Evolutionary conservation across 2,113 vertebrate species (phyloP).

Genomic region (Spea bombifrons): DNA sequence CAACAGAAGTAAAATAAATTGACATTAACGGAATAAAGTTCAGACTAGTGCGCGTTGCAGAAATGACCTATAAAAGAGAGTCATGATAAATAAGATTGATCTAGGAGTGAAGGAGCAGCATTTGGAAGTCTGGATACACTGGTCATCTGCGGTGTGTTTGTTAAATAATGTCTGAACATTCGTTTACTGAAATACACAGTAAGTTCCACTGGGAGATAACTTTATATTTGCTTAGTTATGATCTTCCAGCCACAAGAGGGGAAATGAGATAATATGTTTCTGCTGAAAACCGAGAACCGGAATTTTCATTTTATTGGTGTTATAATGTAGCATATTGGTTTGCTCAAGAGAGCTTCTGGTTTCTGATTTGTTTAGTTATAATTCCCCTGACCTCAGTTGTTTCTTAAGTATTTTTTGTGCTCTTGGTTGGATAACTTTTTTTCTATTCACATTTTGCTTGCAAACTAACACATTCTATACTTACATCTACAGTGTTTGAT

Average conservation of each 20-base stretch:
- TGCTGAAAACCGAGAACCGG: background rate
- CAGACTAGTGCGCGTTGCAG: slow-evolving; percentile 31
- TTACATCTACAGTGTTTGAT: too few species aligned
- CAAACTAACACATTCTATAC: too few species aligned
- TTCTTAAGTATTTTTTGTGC: slow-evolving; percentile 11
- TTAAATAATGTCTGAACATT: slow-evolving; percentile 35
- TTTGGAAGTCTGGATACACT: background rate
- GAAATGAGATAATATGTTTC: slow-evolving; percentile 15
- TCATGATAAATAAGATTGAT: slow-evolving; percentile 27
- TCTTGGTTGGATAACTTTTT: background rate
- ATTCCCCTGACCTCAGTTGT: background rate
- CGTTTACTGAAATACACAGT: slow-evolving; percentile 19
- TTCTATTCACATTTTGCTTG: background rate
- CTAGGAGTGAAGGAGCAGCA: background rate
- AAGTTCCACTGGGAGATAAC: background rate
- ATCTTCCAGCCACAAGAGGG: slow-evolving; percentile 17
- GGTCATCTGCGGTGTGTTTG: background rate
- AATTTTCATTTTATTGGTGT: slow-evolving; percentile 25
- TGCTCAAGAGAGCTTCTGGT: slow-evolving; percentile 17
- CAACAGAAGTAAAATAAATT: slow-evolving; percentile 44
- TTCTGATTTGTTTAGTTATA: slow-evolving; percentile 18
- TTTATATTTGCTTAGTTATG: slow-evolving; percentile 39
- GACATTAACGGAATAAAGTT: slow-evolving; percentile 42
- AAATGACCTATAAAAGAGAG: slow-evolving; percentile 32
- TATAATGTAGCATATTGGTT: slow-evolving; percentile 33